Evolutionary conservation across 1,140 invertebrate genomes (phyloP), one percentile per base, ranked within the genome.

Genomic region (Drosophila navojoa): DNA sequence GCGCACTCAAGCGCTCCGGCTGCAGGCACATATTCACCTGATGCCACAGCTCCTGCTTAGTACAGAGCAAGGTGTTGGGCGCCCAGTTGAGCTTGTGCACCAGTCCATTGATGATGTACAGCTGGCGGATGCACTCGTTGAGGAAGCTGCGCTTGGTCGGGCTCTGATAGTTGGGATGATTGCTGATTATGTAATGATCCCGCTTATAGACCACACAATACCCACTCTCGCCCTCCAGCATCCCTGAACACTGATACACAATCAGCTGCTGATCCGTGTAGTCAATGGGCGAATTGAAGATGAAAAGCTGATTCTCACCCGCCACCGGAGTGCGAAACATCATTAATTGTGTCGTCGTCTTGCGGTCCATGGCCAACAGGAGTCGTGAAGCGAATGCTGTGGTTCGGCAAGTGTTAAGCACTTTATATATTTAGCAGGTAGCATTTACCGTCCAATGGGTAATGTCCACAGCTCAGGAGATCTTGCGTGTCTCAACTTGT

Each of bases 101-200:
- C 25, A 70, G 45, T 6, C 79, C 80, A 52, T 81, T 79, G 9
- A 81, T 60, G 7, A 87, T 25, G 59, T 90, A 87, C 53, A 90
- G 10, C 45, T 89, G 87, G 0, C 80, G 68, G 32, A 90, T 90
- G 71, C 87, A 90, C 25, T 79, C 80, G 73, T 76, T 90, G 19
- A 90, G 75, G 44, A 79, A 87, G 3, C 71, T 79, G 0, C 87
- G 50, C 52, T 89, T 90, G 0, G 71, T 75, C 6, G 75, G 72
- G 38, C 68, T 81, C 15, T 66, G 61, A 50, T 78, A 89, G 58
- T 89, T 84, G 25, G 84, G 84, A 13, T 69, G 70, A 49, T 64
- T 84, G 50, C 71, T 87, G 6, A 89, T 45, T 13, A 87, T 71
- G 4, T 69, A 79, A 19, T 87, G 85, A 52, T 87, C 84, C 5